Percentiles rank a stretch among this genome's conserved stretches.
Conservation (phyloP, 2,797 vertebrate species). For the Lateolabrax maculatus region DNA sequence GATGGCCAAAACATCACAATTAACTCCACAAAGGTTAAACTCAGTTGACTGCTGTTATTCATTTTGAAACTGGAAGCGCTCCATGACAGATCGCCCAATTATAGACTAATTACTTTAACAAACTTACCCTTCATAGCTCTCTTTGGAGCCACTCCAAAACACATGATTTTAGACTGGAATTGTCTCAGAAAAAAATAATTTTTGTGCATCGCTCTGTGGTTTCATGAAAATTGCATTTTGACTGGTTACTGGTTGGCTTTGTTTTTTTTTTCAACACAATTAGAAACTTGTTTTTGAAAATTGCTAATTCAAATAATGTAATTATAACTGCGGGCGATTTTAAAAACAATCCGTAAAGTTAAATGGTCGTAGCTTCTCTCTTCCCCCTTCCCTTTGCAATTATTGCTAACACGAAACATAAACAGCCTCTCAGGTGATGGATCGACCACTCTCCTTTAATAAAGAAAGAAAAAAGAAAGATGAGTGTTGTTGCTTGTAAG, state of each 20-base stretch:
- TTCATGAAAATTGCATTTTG: not conserved
- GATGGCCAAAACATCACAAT: not conserved
- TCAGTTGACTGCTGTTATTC: not conserved
- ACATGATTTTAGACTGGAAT: not conserved
- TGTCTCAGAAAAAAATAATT: not conserved
- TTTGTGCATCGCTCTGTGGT: not conserved
- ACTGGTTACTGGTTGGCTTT: not conserved
- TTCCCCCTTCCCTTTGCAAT: not conserved
- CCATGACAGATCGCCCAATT: too few relatives aligned
- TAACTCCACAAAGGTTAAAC: not conserved
- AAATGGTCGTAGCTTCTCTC: not conserved
- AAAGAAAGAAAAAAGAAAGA: not conserved
- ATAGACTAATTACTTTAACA: not conserved
- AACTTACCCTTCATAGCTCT: not conserved
- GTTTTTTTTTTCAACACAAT: not conserved
- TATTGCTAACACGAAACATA: not conserved
- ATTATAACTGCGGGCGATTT: not conserved
- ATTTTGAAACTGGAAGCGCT: not conserved
- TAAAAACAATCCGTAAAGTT: not conserved
- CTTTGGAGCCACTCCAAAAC: constrained; percentile 4
- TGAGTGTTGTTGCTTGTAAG: constrained; percentile 2
- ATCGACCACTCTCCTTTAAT: not conserved
- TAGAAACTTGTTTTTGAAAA: not conserved
- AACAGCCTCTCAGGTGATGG: not conserved
- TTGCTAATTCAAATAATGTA: not conserved